These are phyloP conservation scores for Agrilus mali DNA, from an alignment of 2,888 invertebrate genomes.

Conservation along the genomic window DNA sequence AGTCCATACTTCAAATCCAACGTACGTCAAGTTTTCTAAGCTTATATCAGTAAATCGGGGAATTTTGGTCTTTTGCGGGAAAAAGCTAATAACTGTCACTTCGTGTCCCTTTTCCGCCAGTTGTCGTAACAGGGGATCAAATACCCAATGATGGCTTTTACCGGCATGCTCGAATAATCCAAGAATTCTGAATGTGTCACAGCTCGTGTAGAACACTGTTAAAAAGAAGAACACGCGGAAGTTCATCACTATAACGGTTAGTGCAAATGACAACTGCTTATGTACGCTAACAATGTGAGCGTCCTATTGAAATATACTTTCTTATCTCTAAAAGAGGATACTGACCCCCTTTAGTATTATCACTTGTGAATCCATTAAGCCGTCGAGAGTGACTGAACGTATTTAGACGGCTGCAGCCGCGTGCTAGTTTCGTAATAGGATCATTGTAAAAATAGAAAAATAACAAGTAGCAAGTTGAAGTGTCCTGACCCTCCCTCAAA, in stretches of 20 bases:
- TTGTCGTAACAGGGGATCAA: slow-evolving; percentile 45
- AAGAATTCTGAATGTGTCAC: slow-evolving; percentile 37
- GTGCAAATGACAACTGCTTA: background rate
- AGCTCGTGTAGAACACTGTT: background rate
- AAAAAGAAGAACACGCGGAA: background rate
- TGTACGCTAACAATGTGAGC: no score
- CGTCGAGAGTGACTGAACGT: no score
- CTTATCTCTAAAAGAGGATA: no score
- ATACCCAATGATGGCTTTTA: slow-evolving; percentile 58
- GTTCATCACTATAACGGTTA: background rate
- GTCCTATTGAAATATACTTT: no score
- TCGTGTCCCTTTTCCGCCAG: slow-evolving; percentile 51
- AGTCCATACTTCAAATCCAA: background rate
- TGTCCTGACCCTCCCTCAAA: no score
- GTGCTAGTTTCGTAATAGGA: no score
- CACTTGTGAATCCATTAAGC: no score
- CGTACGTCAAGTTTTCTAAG: slow-evolving; percentile 19
- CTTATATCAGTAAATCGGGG: slow-evolving; percentile 48
- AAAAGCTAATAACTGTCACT: slow-evolving; percentile 55
- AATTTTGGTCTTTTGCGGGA: slow-evolving; percentile 37
- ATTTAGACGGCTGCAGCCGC: no score
- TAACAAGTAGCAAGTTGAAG: no score
- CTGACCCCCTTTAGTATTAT: no score
- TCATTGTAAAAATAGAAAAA: no score
- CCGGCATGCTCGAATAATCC: slow-evolving; percentile 56